These are phyloP conservation scores for Protosalanx chinensis DNA, from an alignment of 2,797 vertebrate genomes.

Conservation along the genomic window DNA sequence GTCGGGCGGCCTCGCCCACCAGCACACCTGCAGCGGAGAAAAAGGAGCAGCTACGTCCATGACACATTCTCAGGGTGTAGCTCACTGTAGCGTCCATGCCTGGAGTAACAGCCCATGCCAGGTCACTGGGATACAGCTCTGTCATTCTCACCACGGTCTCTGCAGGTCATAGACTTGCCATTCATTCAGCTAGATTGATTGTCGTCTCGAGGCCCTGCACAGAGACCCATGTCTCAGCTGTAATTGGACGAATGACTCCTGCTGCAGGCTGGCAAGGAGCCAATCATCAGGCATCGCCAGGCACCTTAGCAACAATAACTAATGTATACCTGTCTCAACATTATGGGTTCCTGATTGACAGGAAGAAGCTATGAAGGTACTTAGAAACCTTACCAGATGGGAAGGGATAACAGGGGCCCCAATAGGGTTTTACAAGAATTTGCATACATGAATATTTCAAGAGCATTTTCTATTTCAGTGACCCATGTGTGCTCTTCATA, in stretches of 20 bases:
- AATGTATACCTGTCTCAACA: slow-evolving; percentile 54
- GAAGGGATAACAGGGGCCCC: background rate
- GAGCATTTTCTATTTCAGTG: background rate
- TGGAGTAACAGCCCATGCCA: background rate
- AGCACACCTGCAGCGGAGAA: background rate
- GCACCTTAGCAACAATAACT: slow-evolving; percentile 44
- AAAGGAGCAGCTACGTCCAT: slow-evolving; percentile 6
- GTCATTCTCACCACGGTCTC: too few relatives aligned
- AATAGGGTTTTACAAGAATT: background rate
- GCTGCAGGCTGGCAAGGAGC: slow-evolving; percentile 30
- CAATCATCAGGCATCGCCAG: slow-evolving; percentile 40
- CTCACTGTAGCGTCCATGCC: background rate
- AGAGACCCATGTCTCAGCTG: background rate
- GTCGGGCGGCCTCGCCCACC: slow-evolving; percentile 19
- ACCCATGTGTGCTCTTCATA: background rate
- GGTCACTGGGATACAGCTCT: background rate
- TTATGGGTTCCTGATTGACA: slow-evolving; percentile 35
- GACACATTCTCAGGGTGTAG: background rate
- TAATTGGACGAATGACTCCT: slow-evolving; percentile 16
- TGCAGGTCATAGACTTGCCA: too few relatives aligned
- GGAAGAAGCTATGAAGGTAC: slow-evolving; percentile 12
- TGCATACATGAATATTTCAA: background rate
- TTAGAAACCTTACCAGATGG: too few relatives aligned
- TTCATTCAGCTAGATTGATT: too few relatives aligned
- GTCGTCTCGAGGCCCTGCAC: background rate